These are phyloP conservation scores for Zoanthus sociatus DNA, from an alignment of 92 coral and sea anemone species.

Conservation along the genomic window DNA sequence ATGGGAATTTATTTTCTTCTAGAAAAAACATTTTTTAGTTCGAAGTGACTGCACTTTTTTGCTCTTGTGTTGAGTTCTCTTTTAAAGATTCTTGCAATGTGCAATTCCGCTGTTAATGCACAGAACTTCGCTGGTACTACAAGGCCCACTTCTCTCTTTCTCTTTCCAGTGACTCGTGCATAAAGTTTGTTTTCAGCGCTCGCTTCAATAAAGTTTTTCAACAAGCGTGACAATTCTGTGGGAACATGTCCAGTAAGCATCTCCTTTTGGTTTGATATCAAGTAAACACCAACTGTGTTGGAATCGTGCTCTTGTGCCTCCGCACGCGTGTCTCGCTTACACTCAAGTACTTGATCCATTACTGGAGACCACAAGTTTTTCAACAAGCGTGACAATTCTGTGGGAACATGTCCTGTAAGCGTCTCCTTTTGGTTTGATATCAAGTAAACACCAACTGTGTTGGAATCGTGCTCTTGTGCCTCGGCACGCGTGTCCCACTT, in stretches of 20 bases:
- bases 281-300: constrained; percentile 41
- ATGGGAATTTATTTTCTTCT: constrained; percentile 25
- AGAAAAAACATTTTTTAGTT: constrained; percentile 35
- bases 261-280: constrained; percentile 13
- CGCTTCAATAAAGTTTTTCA: constrained; percentile 50
- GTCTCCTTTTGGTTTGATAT: constrained; percentile 15
- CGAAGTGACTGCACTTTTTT: neutral
- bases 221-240: constrained; percentile 43
- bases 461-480: constrained; percentile 47
- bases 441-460: constrained; percentile 42
- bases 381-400: constrained; percentile 42
- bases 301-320: constrained; percentile 51
- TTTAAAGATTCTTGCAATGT: constrained; percentile 47
- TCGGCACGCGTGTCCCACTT: constrained; percentile 42
- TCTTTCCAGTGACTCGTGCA: constrained; percentile 47
- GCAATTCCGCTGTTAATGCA: constrained; percentile 46
- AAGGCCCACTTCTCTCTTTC: too few relatives aligned
- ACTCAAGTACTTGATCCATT: constrained; percentile 37
- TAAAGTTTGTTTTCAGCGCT: constrained; percentile 46
- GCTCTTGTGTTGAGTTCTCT: constrained; percentile 46
- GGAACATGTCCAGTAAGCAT: constrained; percentile 25
- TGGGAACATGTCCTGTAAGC: constrained; percentile 29
- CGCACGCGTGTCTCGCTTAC: constrained; percentile 35
- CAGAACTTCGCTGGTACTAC: constrained; percentile 54
- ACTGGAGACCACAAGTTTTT: constrained; percentile 55